Percentiles rank a stretch among this genome's conserved stretches.
These are phyloP conservation scores for Nothoprocta pentlandii DNA, from an alignment of 2,113 vertebrate species.

Conservation along the genomic window DNA sequence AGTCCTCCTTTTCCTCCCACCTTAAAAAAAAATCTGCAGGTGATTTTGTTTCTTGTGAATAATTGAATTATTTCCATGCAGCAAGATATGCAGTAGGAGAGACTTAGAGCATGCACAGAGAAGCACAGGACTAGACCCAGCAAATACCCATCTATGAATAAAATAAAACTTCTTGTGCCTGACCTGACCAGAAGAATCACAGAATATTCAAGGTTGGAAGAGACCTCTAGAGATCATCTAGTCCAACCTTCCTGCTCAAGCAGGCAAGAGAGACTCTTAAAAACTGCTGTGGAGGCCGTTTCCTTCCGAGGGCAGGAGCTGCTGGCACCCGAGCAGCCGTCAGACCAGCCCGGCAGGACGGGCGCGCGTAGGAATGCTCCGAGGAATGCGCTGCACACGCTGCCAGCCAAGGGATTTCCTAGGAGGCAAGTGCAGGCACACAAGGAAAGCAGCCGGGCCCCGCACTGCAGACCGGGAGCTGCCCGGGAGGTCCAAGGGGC, in stretches of 20 bases:
- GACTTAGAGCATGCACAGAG: neutral
- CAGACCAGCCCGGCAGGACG: constrained; percentile 61
- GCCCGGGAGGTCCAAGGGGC: constrained; percentile 6
- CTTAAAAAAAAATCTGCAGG: neutral
- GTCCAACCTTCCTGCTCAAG: too few species aligned
- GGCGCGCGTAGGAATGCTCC: constrained; percentile 47
- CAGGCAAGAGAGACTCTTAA: neutral
- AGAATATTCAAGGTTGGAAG: too few species aligned
- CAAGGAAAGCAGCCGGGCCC: neutral
- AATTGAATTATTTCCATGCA: constrained; percentile 4
- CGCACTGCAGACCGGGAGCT: neutral
- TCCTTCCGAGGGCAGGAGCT: constrained; percentile 31
- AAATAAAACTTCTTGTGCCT: neutral
- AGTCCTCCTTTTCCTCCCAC: neutral
- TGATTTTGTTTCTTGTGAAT: neutral
- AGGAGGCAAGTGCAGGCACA: neutral
- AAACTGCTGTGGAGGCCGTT: constrained; percentile 18
- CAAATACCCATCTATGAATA: neutral
- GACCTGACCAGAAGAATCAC: neutral
- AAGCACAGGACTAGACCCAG: neutral
- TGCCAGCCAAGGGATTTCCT: constrained; percentile 34
- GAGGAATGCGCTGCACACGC: constrained; percentile 38
- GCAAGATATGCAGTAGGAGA: neutral
- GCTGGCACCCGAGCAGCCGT: constrained; percentile 48
- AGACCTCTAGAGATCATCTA: too few species aligned